Conservation (phyloP, 2,888 invertebrate genomes). For the Agapostemon virescens region DNA sequence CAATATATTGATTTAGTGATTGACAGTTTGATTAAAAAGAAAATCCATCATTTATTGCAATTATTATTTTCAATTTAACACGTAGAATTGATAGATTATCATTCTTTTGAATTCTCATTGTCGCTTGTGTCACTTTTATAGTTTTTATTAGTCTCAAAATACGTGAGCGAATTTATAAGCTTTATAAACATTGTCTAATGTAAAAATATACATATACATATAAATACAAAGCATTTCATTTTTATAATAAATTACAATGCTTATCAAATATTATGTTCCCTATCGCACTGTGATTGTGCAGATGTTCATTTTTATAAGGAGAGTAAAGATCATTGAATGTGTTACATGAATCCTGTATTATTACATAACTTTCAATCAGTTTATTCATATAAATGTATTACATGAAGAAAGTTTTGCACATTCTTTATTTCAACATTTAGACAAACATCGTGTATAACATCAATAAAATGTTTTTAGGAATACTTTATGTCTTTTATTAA, state of each 20-base stretch:
- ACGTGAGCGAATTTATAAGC: constrained; percentile 30
- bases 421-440: constrained; percentile 34
- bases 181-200: constrained; percentile 36
- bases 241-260: constrained; percentile 22
- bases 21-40: constrained; percentile 22
- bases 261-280: constrained; percentile 26
- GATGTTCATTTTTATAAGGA: constrained; percentile 2
- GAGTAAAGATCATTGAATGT: constrained; percentile 12
- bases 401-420: constrained; percentile 22
- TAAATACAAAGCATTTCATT: constrained; percentile 42
- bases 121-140: constrained; percentile 27
- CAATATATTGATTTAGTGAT: constrained; percentile 35
- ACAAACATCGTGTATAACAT: constrained; percentile 56
- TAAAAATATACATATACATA: constrained; percentile 38
- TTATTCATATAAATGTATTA: constrained; percentile 34
- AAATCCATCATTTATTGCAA: constrained; percentile 21
- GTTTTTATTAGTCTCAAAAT: constrained; percentile 21
- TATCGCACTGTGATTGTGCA: constrained; percentile 10
- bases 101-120: constrained; percentile 26
- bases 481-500: constrained; percentile 57
- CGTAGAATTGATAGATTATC: constrained; percentile 23
- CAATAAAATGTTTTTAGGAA: constrained; percentile 64
- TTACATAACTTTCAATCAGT: constrained; percentile 11
- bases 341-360: constrained; percentile 21
- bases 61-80: constrained; percentile 14